Conservation (phyloP, 2,888 invertebrate genomes). For the Papilio demoleus region DNA sequence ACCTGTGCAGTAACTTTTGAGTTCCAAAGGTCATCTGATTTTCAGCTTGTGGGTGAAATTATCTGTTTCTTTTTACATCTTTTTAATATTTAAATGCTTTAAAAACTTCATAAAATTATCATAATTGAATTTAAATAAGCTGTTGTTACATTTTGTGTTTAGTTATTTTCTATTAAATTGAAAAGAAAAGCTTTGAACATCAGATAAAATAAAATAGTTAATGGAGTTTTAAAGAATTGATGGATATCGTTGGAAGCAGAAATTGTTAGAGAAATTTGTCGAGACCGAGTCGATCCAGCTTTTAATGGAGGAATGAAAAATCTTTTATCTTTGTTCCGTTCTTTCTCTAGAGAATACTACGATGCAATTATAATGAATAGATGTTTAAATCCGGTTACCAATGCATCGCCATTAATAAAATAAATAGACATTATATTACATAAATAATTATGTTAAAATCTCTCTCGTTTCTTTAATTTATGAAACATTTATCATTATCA, state of each 20-base stretch:
- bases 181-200: not conserved
- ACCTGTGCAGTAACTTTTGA: not conserved
- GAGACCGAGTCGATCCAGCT: constrained; percentile 6
- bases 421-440: no score
- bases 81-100: not conserved
- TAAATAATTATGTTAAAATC: no score
- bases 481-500: no score
- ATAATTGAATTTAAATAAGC: no score
- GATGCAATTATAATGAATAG: constrained; percentile 11
- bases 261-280: not conserved
- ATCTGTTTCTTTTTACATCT: not conserved
- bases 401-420: not conserved
- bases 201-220: not conserved
- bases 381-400: not conserved
- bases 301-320: constrained; percentile 3
- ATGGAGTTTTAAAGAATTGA: constrained; percentile 18
- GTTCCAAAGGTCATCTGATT: not conserved
- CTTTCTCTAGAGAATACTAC: constrained; percentile 7
- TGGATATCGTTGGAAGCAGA: constrained; percentile 11
- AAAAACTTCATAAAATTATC: not conserved
- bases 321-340: constrained; percentile 1
- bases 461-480: no score
- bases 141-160: no score
- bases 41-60: not conserved
- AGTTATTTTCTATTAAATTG: not conserved